Percentiles rank a stretch among this genome's conserved stretches.
These are phyloP conservation scores for Drosophila robusta DNA, from an alignment of 2,888 invertebrate genomes.

Conservation along the genomic window DNA sequence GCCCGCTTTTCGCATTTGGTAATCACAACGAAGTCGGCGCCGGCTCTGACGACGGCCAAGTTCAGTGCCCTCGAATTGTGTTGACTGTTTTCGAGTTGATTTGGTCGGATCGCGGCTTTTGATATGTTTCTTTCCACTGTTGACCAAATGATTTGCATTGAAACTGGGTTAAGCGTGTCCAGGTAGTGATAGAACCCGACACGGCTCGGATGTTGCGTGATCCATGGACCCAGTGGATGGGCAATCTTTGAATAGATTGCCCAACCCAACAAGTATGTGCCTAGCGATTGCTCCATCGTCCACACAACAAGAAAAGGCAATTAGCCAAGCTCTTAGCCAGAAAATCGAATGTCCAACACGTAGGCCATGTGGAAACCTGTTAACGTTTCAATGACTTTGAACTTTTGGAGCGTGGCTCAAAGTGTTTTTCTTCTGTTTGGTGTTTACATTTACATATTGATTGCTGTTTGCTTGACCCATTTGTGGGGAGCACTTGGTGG, in stretches of 20 bases:
- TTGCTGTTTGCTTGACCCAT: slow-evolving; percentile 74
- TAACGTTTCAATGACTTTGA: slow-evolving; percentile 78
- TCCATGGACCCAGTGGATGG: background rate
- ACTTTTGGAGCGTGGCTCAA: slow-evolving; percentile 49
- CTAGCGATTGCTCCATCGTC: slow-evolving; percentile 33
- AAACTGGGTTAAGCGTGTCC: slow-evolving; percentile 75
- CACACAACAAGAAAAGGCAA: slow-evolving; percentile 61
- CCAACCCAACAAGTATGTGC: slow-evolving; percentile 17
- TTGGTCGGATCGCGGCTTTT: slow-evolving; percentile 24
- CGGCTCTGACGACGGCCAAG: slow-evolving; percentile 57
- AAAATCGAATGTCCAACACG: slow-evolving; percentile 73
- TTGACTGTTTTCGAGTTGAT: slow-evolving; percentile 50
- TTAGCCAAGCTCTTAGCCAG: slow-evolving; percentile 46
- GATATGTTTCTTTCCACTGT: slow-evolving; percentile 31
- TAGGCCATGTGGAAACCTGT: slow-evolving; percentile 66
- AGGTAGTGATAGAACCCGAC: slow-evolving; percentile 37
- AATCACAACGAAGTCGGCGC: slow-evolving; percentile 56
- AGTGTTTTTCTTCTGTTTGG: slow-evolving; percentile 26
- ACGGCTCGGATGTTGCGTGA: slow-evolving; percentile 16
- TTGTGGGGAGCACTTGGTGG: slow-evolving; percentile 35
- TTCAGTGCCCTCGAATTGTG: slow-evolving; percentile 79
- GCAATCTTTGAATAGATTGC: slow-evolving; percentile 24
- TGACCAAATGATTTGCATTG: slow-evolving; percentile 48
- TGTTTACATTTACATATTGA: slow-evolving; percentile 67
- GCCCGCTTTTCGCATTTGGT: slow-evolving; percentile 72